These are phyloP conservation scores for Lottia gigantea DNA, from an alignment of 2,888 invertebrate genomes.

Conservation along the genomic window DNA sequence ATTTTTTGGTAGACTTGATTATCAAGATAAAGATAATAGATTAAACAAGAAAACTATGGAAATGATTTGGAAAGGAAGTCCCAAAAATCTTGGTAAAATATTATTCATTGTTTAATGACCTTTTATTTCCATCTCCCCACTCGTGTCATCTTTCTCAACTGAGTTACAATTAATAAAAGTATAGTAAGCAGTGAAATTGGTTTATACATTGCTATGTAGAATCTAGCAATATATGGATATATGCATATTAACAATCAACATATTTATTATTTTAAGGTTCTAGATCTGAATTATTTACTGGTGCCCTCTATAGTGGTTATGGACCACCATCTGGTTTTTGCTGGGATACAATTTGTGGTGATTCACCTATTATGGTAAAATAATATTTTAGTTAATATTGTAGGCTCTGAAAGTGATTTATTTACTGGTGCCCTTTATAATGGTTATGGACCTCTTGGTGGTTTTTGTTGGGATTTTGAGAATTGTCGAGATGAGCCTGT, in stretches of 20 bases:
- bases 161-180: too few species aligned
- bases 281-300: conserved; percentile 78
- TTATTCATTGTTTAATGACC: too few species aligned
- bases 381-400: not conserved
- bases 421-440: conserved; percentile 81
- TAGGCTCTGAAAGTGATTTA: conserved; percentile 69
- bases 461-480: conserved; percentile 3
- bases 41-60: conserved; percentile 77
- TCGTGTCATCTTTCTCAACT: too few species aligned
- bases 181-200: too few species aligned
- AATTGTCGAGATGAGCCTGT: conserved; percentile 1
- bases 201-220: too few species aligned
- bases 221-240: too few species aligned
- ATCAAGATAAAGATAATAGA: conserved; percentile 79
- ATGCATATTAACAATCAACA: not conserved
- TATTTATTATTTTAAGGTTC: conserved; percentile 43
- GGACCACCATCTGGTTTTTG: conserved; percentile 85
- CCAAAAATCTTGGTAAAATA: conserved; percentile 69
- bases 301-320: conserved; percentile 73
- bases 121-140: too few species aligned
- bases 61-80: conserved; percentile 83
- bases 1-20: conserved; percentile 88
- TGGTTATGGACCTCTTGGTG: conserved; percentile 72
- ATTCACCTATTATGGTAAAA: conserved; percentile 77
- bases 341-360: conserved; percentile 85